These are phyloP conservation scores for Apis florea DNA, from an alignment of 1,140 invertebrate species.

Conservation along the genomic window DNA sequence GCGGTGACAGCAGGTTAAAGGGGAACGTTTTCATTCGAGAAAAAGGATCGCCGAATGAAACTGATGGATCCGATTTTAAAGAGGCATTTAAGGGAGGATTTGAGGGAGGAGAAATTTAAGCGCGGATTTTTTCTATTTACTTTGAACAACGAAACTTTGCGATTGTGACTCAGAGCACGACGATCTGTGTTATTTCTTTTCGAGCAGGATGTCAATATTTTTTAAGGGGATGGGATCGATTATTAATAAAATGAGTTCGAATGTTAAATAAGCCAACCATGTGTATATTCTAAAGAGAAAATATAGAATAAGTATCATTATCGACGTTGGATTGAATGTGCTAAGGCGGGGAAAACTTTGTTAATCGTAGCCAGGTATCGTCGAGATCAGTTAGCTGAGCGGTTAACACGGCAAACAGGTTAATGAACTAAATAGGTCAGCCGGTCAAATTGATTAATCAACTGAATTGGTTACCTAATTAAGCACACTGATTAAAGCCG, in stretches of 20 bases:
- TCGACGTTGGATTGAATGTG: neutral
- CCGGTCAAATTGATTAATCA: constrained; percentile 44
- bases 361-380: constrained; percentile 5
- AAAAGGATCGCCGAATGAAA: neutral
- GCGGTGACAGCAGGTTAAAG: constrained; percentile 44
- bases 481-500: constrained; percentile 27
- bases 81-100: neutral
- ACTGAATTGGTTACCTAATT: constrained; percentile 40
- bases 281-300: neutral
- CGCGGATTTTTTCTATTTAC: too few relatives aligned
- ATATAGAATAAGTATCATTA: too few relatives aligned
- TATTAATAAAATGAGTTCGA: too few relatives aligned
- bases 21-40: constrained; percentile 45
- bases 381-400: neutral
- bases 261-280: too few relatives aligned
- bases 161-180: too few relatives aligned
- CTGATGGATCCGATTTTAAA: neutral
- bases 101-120: neutral
- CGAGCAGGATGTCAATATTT: too few relatives aligned
- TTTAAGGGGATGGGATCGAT: too few relatives aligned
- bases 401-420: constrained; percentile 32
- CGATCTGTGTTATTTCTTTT: too few relatives aligned
- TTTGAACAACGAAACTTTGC: too few relatives aligned
- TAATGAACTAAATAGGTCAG: constrained; percentile 41
- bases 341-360: neutral